A percentile compares a stretch with the other conserved stretches of the same genome.
phyloP scores from a whole-genome alignment of 2,797 vertebrate genomes.

The Aselliscus stoliczkanus region DNA sequence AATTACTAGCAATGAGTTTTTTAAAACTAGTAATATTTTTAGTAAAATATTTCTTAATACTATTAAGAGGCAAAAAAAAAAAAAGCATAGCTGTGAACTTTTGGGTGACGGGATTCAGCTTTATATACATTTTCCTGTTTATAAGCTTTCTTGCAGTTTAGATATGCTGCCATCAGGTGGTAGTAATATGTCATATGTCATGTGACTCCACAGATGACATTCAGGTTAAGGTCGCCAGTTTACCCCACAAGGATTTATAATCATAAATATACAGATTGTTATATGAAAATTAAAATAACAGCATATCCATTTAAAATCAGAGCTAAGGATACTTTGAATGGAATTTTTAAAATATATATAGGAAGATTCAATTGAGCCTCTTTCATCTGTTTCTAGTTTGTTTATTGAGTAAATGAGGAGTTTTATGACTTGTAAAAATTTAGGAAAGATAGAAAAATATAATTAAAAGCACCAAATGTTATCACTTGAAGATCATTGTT shows the following conservation, averaged over 20 bases:
- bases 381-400: background rate
- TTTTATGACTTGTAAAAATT: background rate
- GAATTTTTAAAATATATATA: conserved; percentile 24
- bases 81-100: background rate
- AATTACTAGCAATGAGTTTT: background rate
- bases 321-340: background rate
- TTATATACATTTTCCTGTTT: conserved; percentile 18
- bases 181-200: conserved; percentile 46
- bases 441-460: conserved; percentile 23
- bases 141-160: conserved; percentile 51
- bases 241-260: background rate
- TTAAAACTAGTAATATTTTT: conserved; percentile 17
- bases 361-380: background rate
- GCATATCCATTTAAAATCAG: background rate
- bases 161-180: conserved; percentile 57
- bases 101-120: background rate
- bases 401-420: background rate
- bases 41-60: background rate
- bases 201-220: background rate
- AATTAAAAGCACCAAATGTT: conserved; percentile 23
- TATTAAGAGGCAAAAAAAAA: background rate
- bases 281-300: conserved; percentile 7
- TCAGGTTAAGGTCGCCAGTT: conserved; percentile 16
- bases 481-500: background rate
- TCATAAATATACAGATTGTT: background rate